A percentile compares a stretch with the other conserved stretches of the same genome.
phyloP scores from a whole-genome alignment of 1,140 invertebrate species.

The Hylyphantes graminicola region DNA sequence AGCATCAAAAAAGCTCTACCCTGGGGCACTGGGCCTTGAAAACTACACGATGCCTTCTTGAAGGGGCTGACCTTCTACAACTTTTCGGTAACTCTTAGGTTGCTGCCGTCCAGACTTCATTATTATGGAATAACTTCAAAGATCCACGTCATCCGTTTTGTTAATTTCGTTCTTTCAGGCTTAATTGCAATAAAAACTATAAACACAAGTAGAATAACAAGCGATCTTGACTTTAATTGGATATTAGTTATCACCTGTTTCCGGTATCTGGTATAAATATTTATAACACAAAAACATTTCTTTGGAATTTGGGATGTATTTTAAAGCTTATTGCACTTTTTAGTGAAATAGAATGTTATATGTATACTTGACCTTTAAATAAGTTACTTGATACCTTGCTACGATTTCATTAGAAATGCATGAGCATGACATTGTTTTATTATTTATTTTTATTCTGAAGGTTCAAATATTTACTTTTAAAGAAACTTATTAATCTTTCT shows the following conservation, averaged over 20 bases:
- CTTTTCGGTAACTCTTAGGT: conserved; percentile 20
- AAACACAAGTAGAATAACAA: neutral
- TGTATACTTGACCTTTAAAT: too few relatives aligned
- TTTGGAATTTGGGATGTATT: neutral
- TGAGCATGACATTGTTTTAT: too few relatives aligned
- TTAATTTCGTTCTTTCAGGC: too few relatives aligned
- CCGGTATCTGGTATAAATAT: neutral
- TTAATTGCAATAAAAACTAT: neutral
- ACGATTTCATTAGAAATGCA: too few relatives aligned
- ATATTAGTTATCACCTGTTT: neutral
- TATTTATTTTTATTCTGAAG: too few relatives aligned
- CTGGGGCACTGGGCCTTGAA: conserved; percentile 44
- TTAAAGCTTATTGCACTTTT: neutral
- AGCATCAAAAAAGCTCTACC: conserved; percentile 18
- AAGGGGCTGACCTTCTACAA: conserved; percentile 54
- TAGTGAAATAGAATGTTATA: neutral
- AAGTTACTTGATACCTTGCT: too few relatives aligned
- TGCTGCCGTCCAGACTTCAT: neutral
- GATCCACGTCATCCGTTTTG: too few relatives aligned
- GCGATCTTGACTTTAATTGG: neutral
- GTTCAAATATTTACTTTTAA: too few relatives aligned
- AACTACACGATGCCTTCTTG: conserved; percentile 22
- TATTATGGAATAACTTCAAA: too few relatives aligned
- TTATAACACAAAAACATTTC: neutral
- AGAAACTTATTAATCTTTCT: too few relatives aligned